These are phyloP conservation scores for Entelurus aequoreus DNA, from an alignment of 2,113 vertebrate genomes.

Conservation along the genomic window DNA sequence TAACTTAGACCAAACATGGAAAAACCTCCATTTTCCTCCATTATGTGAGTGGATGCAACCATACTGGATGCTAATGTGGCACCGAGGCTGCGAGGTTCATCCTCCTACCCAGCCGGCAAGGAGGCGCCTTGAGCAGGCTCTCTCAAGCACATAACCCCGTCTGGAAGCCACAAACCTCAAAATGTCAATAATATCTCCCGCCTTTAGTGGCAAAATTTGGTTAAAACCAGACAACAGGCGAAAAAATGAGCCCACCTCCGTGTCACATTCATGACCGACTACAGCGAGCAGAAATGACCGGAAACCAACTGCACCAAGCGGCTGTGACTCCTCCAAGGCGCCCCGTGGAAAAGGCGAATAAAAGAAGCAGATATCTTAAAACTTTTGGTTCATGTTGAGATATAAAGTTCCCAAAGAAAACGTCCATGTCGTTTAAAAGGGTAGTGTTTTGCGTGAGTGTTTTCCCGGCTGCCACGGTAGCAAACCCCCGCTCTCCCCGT, in stretches of 20 bases:
- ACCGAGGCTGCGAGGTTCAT: background rate
- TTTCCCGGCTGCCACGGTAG: conserved; percentile 21
- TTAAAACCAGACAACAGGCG: background rate
- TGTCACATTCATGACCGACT: background rate
- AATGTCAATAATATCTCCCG: background rate
- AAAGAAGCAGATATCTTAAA: conserved; percentile 22
- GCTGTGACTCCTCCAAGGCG: conserved; percentile 4
- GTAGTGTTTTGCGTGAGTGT: background rate
- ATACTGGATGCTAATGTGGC: conserved; percentile 2
- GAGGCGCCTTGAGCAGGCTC: background rate
- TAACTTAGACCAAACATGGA: too few species aligned
- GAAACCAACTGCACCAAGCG: conserved; percentile 14
- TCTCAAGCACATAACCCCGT: background rate
- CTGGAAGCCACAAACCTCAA: conserved; percentile 1
- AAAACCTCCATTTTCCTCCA: background rate
- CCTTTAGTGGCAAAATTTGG: background rate
- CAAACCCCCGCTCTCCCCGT: conserved; percentile 56
- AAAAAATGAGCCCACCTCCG: background rate
- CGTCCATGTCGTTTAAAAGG: background rate
- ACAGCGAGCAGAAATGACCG: background rate
- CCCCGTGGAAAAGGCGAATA: background rate
- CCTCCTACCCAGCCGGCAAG: background rate
- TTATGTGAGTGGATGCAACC: background rate
- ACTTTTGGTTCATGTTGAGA: conserved; percentile 47
- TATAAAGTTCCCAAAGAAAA: conserved; percentile 37